Percentiles rank a stretch among this genome's conserved stretches.
Conservation (phyloP, 2,888 invertebrate species). For the Rhopalosiphum nymphaeae region DNA sequence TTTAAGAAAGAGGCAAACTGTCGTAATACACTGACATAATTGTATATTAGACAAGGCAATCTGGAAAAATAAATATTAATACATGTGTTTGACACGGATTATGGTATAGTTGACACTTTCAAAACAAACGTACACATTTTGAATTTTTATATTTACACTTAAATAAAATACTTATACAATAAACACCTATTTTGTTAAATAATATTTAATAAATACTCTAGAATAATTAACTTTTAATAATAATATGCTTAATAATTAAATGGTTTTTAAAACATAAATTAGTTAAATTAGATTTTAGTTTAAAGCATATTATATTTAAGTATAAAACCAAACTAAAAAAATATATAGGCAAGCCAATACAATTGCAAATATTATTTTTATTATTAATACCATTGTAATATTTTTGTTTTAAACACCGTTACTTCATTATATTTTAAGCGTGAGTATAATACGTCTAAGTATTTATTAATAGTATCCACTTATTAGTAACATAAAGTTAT, state of each 20-base stretch:
- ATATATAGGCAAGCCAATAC: too few relatives aligned
- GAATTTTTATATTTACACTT: background rate
- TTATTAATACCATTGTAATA: background rate
- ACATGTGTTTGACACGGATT: background rate
- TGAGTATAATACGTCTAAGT: background rate
- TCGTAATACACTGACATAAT: background rate
- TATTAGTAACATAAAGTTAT: background rate
- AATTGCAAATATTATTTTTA: background rate
- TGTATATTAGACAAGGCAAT: background rate
- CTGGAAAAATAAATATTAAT: background rate
- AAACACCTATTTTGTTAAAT: background rate
- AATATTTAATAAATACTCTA: background rate
- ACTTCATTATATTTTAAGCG: background rate
- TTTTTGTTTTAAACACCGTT: background rate
- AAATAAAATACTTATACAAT: too few relatives aligned
- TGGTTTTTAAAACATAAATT: too few relatives aligned
- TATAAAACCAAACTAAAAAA: background rate
- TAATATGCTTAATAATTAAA: too few relatives aligned
- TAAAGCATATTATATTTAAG: background rate
- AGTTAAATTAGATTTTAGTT: too few relatives aligned
- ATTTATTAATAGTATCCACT: background rate
- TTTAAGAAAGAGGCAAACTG: background rate
- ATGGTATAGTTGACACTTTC: background rate
- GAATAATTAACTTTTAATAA: too few relatives aligned
- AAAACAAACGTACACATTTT: background rate